Evolutionary conservation across 2,113 vertebrate species (phyloP), one percentile per base, ranked within the genome.

Genomic region (Willisornis vidua): DNA sequence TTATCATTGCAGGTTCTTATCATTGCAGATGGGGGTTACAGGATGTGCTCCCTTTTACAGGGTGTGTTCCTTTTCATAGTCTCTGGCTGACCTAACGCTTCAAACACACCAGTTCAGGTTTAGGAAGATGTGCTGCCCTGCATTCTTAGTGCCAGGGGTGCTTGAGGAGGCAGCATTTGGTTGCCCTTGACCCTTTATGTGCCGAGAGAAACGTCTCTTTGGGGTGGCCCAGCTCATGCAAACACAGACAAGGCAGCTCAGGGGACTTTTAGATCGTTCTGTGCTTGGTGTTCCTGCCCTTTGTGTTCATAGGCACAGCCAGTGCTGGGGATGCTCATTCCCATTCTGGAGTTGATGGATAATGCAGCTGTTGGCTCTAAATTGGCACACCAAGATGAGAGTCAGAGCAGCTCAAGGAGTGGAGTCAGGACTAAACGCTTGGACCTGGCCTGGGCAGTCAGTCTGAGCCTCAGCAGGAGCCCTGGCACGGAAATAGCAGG

Each of bases 381-480:
- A 94, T 76, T 70, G 79, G 84, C 49, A 37, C 43, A 54, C 85
- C 67, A 55, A 20, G 71, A 72, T 59, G 94, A 91, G 93, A 76
- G 81, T 73, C 63, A 59, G 89, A 95, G 92, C 75, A 81, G 89
- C 81, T 88, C 66, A 85, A 86, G 81, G 86, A 92, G 81, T 78
- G 88, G 73, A 96, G 84, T 90, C 78, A 84, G 63, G 92, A 93
- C 55, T 52, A 76, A 92, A 82, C 9, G 22, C 80, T 90, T 84
- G 85, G 90, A 77, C 89, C 90, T 85, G 81, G 62, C 90, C 63
- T 87, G 94, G 82, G 80, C 86, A 78, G 94, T 97, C 94, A 91
- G 46, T 96, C 96, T 0, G 52, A 89, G 77, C 23, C 93, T 96
- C 93, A 45, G 83, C 57, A 72, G 93, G 81, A 93, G 61, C 61